These are phyloP conservation scores for Phasianus colchicus DNA, from an alignment of 2,113 vertebrate species.

Conservation along the genomic window DNA sequence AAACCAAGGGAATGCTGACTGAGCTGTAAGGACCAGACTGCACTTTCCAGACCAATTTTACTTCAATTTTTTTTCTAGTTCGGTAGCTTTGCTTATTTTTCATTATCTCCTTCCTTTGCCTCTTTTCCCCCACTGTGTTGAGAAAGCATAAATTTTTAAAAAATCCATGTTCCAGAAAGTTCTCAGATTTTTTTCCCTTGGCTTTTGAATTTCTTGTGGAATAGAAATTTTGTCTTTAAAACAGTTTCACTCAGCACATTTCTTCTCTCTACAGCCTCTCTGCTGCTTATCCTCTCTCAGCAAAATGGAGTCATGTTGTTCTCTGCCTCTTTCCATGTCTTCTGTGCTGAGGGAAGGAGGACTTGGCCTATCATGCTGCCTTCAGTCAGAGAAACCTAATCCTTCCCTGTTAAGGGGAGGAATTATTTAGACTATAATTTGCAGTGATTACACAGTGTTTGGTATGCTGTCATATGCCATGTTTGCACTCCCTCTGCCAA, in stretches of 20 bases:
- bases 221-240: conserved; percentile 27
- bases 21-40: background rate
- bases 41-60: background rate
- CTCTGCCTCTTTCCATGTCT: background rate
- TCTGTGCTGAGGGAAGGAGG: background rate
- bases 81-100: conserved; percentile 18
- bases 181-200: fast-evolving
- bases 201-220: background rate
- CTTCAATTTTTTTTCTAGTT: background rate
- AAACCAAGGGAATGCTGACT: conserved; percentile 1
- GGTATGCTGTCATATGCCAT: conserved; percentile 62
- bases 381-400: conserved; percentile 25
- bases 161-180: background rate
- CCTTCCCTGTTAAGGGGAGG: background rate
- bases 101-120: background rate
- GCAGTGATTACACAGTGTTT: conserved; percentile 52
- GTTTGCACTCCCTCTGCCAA: conserved; percentile 63
- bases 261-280: background rate
- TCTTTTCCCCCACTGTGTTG: background rate
- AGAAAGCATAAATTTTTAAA: background rate
- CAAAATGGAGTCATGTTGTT: background rate
- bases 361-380: background rate
- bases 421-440: conserved; percentile 63
- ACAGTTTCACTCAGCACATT: conserved; percentile 8
- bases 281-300: background rate